Evolutionary conservation across 1,140 invertebrate species (phyloP), one percentile per base, ranked within the genome.

Genomic region (Gonioctena quinquepunctata): DNA sequence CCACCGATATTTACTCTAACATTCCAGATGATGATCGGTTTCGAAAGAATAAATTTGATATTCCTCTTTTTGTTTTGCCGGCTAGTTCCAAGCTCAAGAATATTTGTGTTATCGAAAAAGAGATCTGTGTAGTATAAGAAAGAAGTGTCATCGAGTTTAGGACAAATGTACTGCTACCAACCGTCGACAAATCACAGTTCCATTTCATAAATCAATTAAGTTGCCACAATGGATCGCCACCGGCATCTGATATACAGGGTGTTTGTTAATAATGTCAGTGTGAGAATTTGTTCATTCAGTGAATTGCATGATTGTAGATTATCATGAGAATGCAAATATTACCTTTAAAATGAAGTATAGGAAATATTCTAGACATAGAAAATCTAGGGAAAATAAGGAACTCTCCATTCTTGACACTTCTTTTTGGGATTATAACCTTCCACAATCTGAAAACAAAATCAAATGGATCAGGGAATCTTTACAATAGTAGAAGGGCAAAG

Each of bases 161-260:
- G 71, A 79, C 73, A 66, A 77, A 77, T 76, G 76, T 71, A 79
- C 72, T 79, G 61, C 68, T 70, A 68, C 48, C 60, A 68, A 16
- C 54, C 70, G 69, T 61, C 79, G 79, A 80, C 77, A 79, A 80
- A 79, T 80, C 77, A 79, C 73, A 76, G 76, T 78, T 76, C 77
- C 52, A 66, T 66, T 68, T 70, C 72, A 79, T 80, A 80, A 80
- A 79, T 79, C 77, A 77, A 79, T 79, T 79, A 79, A 75, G 66
- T 26, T 21, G 61, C 65, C 26, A 49, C 56, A 21, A 61, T 27
- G 61, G 26, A 64, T 64, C 61, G 23, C 42, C 61, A 64, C 68
- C 66, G 52, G 69, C 65, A 59, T 28, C 57, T n/a, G 60, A 57
- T 42, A 19, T 60, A 60, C 60, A 62, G 42, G 59, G 57, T 60